A percentile compares a stretch with the other conserved stretches of the same genome.
phyloP scores from a whole-genome alignment of 2,797 vertebrate genomes.

The Novumbra hubbsi region DNA sequence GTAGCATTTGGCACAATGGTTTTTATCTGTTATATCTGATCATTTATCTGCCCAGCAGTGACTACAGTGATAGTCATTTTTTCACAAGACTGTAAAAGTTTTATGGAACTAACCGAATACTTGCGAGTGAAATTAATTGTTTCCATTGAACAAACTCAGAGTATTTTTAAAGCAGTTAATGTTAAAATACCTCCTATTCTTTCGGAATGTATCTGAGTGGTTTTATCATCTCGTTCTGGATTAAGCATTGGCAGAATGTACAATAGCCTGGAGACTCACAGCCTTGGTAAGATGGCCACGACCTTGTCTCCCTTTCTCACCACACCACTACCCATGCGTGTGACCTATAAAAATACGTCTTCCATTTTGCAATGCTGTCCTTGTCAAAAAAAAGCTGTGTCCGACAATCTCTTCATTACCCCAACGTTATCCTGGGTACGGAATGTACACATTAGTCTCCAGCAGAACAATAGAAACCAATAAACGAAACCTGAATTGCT shows the following conservation, averaged over 20 bases:
- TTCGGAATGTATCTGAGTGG: not conserved
- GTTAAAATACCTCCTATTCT: not conserved
- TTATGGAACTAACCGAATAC: no score
- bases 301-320: not conserved
- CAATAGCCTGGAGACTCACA: not conserved
- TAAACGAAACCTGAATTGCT: conserved; percentile 22
- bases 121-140: no score
- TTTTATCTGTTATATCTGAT: not conserved
- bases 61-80: not conserved
- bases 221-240: not conserved
- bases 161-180: not conserved
- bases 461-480: conserved; percentile 10
- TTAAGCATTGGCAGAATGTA: not conserved
- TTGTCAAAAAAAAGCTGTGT: conserved; percentile 1
- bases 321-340: not conserved
- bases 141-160: no score
- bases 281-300: not conserved
- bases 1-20: not conserved
- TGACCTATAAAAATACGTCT: conserved; percentile 1
- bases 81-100: no score
- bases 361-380: not conserved
- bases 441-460: conserved; percentile 3
- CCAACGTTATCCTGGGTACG: not conserved
- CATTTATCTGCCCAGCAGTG: not conserved
- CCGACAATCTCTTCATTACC: not conserved